These are phyloP conservation scores for Ahaetulla prasina DNA, from an alignment of 2,113 vertebrate species.

Conservation along the genomic window DNA sequence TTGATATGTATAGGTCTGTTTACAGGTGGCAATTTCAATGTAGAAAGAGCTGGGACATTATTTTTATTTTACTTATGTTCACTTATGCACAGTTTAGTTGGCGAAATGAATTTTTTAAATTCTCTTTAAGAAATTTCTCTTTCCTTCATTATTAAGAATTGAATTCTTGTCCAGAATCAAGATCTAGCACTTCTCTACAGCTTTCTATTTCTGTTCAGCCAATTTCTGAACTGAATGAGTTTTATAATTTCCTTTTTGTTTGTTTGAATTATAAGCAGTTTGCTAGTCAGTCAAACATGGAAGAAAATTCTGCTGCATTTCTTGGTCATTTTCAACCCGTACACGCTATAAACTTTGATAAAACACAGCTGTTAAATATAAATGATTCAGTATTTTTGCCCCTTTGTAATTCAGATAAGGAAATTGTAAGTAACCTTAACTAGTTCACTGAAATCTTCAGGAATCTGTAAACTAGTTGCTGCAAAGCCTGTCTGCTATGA, in stretches of 20 bases:
- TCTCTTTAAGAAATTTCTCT: background rate
- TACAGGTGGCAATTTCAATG: background rate
- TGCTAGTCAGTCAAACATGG: background rate
- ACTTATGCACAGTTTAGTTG: background rate
- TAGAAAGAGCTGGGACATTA: background rate
- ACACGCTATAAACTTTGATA: background rate
- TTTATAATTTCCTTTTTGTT: background rate
- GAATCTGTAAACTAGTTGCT: background rate
- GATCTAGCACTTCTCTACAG: background rate
- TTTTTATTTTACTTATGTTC: background rate
- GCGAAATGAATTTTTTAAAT: background rate
- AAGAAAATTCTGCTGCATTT: background rate
- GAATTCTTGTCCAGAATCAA: background rate
- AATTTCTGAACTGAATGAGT: background rate
- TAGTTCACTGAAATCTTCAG: background rate
- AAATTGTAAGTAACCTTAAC: background rate
- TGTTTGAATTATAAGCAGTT: background rate
- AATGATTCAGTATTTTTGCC: background rate
- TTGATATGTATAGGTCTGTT: background rate
- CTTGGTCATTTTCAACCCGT: background rate
- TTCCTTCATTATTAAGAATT: background rate
- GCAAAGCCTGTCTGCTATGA: background rate
- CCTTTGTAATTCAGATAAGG: background rate
- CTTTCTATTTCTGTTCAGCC: background rate
- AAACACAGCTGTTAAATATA: background rate